Evolutionary conservation across 2,797 vertebrate species (phyloP), one percentile per base, ranked within the genome.

Genomic region (Characodon lateralis): DNA sequence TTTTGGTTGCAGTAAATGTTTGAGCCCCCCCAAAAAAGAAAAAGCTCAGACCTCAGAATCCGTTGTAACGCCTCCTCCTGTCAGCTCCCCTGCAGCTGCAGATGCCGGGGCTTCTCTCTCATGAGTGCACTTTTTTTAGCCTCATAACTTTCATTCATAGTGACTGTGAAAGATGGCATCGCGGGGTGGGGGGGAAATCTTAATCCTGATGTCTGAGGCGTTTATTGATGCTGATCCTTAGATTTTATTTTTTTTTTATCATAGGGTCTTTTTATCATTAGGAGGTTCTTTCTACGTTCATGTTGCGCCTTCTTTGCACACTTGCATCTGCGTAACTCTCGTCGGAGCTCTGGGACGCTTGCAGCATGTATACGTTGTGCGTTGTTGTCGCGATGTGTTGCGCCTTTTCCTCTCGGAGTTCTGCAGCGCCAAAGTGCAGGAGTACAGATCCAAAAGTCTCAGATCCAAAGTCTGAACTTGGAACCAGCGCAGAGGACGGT

Each of bases 301-400:
- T 89, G 85, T 82, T 82, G 80, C 71, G 80, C 84, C 87, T 86
- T 88, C 51, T 72, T 61, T 41, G 48, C 69, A 39, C 6, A 55
- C 41, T 68, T 51, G 73, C 70, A 53, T 59, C 22, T 9, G 65
- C 50, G 1, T 66, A 63, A 77, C 6, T 72, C 14, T 35, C 7
- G 9, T 10, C 18, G n/a, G 56, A 5, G 73, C 76, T 55, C 79
- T 35, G 16, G 12, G 76, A 84, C 82, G 73, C 48, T 75, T 73
- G 10, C 80, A 85, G 28, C 78, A 95, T 94, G 93, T 70, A 55
- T 13, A 87, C 71, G 55, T 73, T 91, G 16, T 85, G 88, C 58
- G 0, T 91, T 10, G 68, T 83, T 53, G 24, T 87, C 71, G 75
- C 83, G 26, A 39, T 90, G 35, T 91, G 89, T 86, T 91, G 91